Conservation (phyloP, 92 coral and sea anemone genomes). For the Epizoanthus stellaris region DNA sequence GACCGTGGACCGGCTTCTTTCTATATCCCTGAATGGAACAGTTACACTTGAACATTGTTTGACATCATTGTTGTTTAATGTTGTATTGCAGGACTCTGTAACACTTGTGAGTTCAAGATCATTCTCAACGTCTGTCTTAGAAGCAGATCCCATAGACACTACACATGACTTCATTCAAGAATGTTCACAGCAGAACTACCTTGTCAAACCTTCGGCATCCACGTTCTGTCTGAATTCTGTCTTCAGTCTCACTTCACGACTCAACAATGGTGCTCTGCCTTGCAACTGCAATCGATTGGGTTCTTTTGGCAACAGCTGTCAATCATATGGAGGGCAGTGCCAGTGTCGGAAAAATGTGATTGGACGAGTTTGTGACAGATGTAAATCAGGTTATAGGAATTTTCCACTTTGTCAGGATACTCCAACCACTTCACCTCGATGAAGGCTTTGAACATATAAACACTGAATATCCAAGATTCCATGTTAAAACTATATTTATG, state of each 20-base stretch:
- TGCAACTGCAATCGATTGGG: conserved; percentile 89
- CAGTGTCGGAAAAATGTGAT: conserved; percentile 82
- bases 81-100: conserved; percentile 77
- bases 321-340: conserved; percentile 94
- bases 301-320: conserved; percentile 70
- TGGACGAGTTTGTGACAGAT: conserved; percentile 91
- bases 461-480: neutral
- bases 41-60: neutral
- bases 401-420: conserved; percentile 76
- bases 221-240: conserved; percentile 80
- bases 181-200: conserved; percentile 73
- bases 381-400: conserved; percentile 85
- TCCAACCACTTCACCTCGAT: conserved; percentile 6
- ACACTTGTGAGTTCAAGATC: conserved; percentile 80
- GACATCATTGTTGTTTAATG: neutral
- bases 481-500: no score
- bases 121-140: conserved; percentile 71
- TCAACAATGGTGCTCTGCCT: conserved; percentile 75
- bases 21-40: no score
- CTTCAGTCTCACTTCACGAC: conserved; percentile 78
- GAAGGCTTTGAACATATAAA: neutral
- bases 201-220: conserved; percentile 77
- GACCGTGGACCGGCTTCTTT: no score
- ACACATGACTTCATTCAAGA: conserved; percentile 75
- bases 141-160: conserved; percentile 81